phyloP scores from a whole-genome alignment of 1,140 invertebrate species.

The Drosophila yakuba region DNA sequence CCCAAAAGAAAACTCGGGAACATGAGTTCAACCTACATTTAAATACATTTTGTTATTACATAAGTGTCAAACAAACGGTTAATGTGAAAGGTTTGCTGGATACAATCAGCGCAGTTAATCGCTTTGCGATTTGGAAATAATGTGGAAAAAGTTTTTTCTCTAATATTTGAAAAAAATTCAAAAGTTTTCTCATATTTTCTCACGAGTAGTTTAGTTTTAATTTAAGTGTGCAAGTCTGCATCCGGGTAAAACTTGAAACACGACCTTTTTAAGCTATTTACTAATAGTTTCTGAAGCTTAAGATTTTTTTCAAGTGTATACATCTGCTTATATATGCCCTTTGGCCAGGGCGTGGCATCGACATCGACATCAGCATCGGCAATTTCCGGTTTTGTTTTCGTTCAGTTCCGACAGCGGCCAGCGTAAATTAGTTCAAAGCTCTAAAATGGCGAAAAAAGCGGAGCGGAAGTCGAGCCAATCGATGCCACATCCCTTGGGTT shows the following conservation, averaged over 20 bases:
- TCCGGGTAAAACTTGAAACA: neutral
- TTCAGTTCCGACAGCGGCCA: conserved; percentile 66
- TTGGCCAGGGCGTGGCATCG: conserved; percentile 55
- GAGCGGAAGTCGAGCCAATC: conserved; percentile 47
- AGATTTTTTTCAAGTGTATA: neutral
- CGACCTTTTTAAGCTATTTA: neutral
- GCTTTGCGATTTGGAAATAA: too few species aligned
- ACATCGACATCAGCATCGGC: conserved; percentile 52
- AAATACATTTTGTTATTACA: too few species aligned
- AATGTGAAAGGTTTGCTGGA: too few species aligned
- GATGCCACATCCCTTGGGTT: conserved; percentile 36
- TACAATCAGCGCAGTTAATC: too few species aligned
- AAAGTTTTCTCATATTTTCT: too few species aligned
- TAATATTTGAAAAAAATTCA: too few species aligned
- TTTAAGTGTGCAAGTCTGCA: too few species aligned
- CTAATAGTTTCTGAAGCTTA: neutral
- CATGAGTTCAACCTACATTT: too few species aligned
- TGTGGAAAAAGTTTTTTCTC: too few species aligned
- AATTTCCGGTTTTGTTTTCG: conserved; percentile 78
- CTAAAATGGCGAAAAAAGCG: conserved; percentile 50
- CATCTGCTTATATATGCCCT: conserved; percentile 45
- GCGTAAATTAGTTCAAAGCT: conserved; percentile 78
- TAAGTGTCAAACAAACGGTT: too few species aligned
- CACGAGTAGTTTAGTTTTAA: too few species aligned
- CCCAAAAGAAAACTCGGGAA: neutral